These are phyloP conservation scores for Drusus annulatus DNA, from an alignment of 1,140 invertebrate genomes.

Conservation along the genomic window DNA sequence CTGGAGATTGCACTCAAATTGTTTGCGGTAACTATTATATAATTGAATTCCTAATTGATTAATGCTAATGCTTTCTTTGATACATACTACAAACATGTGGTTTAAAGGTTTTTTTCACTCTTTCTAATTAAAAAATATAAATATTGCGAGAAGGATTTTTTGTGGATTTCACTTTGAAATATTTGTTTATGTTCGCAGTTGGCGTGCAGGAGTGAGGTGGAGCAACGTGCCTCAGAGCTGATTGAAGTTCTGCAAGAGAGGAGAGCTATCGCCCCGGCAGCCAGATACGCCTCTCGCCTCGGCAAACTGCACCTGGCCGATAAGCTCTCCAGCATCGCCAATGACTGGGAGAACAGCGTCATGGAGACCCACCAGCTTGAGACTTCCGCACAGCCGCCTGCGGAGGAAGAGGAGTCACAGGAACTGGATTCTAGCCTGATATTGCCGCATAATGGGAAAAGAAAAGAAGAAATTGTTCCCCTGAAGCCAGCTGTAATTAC, in stretches of 20 bases:
- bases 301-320: slow-evolving; percentile 85
- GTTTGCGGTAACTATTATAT: slow-evolving; percentile 82
- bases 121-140: too few species aligned
- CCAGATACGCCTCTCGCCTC: slow-evolving; percentile 88
- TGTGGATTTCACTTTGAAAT: too few species aligned
- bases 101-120: too few species aligned
- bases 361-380: slow-evolving; percentile 26
- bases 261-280: slow-evolving; percentile 85
- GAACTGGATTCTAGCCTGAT: slow-evolving; percentile 68
- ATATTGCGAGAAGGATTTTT: too few species aligned
- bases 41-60: too few species aligned
- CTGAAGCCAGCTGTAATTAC: slow-evolving; percentile 67
- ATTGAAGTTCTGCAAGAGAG: slow-evolving; percentile 86
- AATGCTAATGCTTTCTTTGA: too few species aligned
- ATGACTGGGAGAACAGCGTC: slow-evolving; percentile 62
- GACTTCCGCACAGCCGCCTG: slow-evolving; percentile 34
- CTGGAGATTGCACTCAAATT: slow-evolving; percentile 89
- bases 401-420: slow-evolving; percentile 61
- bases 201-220: slow-evolving; percentile 86
- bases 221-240: slow-evolving; percentile 89
- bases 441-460: slow-evolving; percentile 64
- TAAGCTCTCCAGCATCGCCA: slow-evolving; percentile 71
- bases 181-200: slow-evolving; percentile 72
- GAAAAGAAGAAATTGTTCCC: slow-evolving; percentile 63
- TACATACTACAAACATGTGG: too few species aligned